Evolutionary conservation across 2,113 vertebrate genomes (phyloP), one percentile per base, ranked within the genome.

Genomic region (Cepphus grylle): DNA sequence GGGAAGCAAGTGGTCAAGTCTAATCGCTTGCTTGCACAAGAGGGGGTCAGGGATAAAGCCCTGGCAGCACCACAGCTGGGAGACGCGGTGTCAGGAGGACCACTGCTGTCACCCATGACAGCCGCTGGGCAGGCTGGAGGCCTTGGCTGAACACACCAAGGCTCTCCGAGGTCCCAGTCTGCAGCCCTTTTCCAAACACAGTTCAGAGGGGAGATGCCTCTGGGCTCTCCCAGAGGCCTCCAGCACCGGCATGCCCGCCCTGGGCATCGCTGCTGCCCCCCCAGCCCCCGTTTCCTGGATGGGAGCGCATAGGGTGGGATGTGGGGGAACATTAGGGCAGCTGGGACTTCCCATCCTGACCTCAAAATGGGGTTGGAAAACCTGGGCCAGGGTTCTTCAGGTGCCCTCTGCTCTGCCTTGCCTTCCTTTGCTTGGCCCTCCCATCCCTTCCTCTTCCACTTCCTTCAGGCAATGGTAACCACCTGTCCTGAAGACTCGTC

Each of bases 11-110:
- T 5, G n/a, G 26, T 73, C 66, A 53, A 66, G 36, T 32, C 16
- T 21, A 47, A 79, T 27, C 1, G 1, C 20, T 38, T 1, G 3
- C 34, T 47, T 83, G 52, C 2, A 1, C 45, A 40, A 15, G n/a
- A 67, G 14, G 26, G 47, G 26, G 32, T 50, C 13, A 38, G n/a
- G 40, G 59, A 73, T 67, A 80, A 72, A 58, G 30, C 17, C 49
- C 43, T 0, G 2, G 27, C 42, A 71, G 29, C 0, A 0, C 34
- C 3, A 2, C 0, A 1, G 73, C 29, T 23, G n/a, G 58, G 38
- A 71, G 40, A 53, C 5, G 7, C 14, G 5, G 36, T 42, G 21
- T 34, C 30, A 32, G 70, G 52, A 65, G 19, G n/a, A 63, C 4
- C 3, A 1, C n/a, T 45, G 42, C 30, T 50, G 42, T 36, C 49